A percentile compares a stretch with the other conserved stretches of the same genome.
Conservation (phyloP, 2,797 vertebrate genomes). For the Danio choprae region DNA sequence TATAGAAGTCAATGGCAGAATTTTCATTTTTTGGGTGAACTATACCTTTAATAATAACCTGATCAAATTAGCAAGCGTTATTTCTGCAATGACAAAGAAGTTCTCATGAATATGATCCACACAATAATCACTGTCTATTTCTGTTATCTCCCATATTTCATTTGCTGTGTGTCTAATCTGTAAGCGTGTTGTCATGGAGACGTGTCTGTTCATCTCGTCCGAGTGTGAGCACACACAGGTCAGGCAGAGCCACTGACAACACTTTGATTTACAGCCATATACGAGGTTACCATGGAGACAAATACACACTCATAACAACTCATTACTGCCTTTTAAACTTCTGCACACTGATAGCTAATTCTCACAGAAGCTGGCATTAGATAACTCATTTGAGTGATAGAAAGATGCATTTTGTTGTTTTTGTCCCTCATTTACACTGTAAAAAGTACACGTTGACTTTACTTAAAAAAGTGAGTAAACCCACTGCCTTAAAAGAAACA, state of each 20-base stretch:
- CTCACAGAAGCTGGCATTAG: neutral
- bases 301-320: conserved; percentile 16
- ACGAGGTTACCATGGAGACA: conserved; percentile 46
- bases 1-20: too few relatives aligned
- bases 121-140: too few relatives aligned
- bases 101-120: too few relatives aligned
- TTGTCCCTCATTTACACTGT: neutral
- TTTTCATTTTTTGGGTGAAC: too few relatives aligned
- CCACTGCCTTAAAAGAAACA: too few relatives aligned
- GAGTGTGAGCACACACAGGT: conserved; percentile 38
- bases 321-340: neutral
- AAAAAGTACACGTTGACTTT: too few relatives aligned
- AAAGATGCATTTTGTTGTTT: neutral
- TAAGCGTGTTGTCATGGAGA: conserved; percentile 34
- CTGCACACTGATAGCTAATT: neutral
- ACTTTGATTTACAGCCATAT: conserved; percentile 48
- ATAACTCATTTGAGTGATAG: neutral
- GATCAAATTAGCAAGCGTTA: too few relatives aligned
- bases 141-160: too few relatives aligned
- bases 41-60: too few relatives aligned
- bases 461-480: too few relatives aligned
- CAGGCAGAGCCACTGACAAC: conserved; percentile 41
- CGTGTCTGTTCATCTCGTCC: conserved; percentile 31
- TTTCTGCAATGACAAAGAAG: too few relatives aligned
- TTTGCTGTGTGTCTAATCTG: conserved; percentile 11